Evolutionary conservation across 1,140 invertebrate genomes (phyloP).

Genomic region (Tetranychus cinnabarinus): DNA sequence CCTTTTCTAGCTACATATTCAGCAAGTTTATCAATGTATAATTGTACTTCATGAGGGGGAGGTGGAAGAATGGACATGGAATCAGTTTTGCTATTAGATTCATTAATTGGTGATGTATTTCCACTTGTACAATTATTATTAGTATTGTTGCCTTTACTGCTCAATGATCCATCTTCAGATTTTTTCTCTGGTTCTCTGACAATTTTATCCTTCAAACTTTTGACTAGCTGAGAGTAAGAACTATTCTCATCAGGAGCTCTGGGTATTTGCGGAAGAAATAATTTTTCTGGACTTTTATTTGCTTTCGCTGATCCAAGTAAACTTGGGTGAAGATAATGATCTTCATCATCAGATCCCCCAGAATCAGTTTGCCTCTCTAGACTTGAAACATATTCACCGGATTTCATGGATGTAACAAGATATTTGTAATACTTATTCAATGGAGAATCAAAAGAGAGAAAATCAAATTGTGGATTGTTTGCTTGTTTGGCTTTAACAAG

Average conservation of each 20-base stretch:
- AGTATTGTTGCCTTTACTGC: not conserved
- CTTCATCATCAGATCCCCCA: slow-evolving; percentile 25
- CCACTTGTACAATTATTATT: not conserved
- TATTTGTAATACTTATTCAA: slow-evolving; percentile 77
- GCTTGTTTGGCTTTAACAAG: slow-evolving; percentile 88
- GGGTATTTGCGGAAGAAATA: not conserved
- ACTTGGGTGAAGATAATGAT: slow-evolving; percentile 55
- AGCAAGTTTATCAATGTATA: slow-evolving; percentile 86
- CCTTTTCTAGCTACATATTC: slow-evolving; percentile 84
- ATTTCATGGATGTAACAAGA: slow-evolving; percentile 51
- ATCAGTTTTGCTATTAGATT: not conserved
- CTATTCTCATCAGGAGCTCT: slow-evolving; percentile 6
- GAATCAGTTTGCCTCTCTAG: slow-evolving; percentile 6
- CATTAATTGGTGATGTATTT: not conserved
- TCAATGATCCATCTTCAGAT: not conserved
- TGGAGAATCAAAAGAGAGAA: slow-evolving; percentile 57
- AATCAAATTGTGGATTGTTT: slow-evolving; percentile 75
- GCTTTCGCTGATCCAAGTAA: slow-evolving; percentile 21
- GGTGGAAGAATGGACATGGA: slow-evolving; percentile 21
- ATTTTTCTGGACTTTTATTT: not conserved
- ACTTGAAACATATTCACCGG: slow-evolving; percentile 37
- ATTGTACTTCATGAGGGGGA: slow-evolving; percentile 46
- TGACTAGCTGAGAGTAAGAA: slow-evolving; percentile 14
- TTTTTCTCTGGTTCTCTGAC: not conserved
- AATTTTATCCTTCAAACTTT: slow-evolving; percentile 13